These are phyloP conservation scores for Cyphomyrus plagiostoma DNA, from an alignment of 2,113 vertebrate species.

Conservation along the genomic window DNA sequence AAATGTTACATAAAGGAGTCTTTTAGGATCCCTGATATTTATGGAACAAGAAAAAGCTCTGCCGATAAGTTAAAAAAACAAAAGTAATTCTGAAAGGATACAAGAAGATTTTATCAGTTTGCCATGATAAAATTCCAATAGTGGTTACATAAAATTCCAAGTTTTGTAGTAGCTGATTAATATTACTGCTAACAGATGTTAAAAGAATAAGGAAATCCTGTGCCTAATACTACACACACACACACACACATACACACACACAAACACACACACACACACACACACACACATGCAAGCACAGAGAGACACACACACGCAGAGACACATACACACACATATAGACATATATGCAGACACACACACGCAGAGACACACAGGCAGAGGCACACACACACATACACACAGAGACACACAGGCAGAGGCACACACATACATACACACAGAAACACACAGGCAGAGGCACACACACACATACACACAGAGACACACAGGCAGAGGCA, in stretches of 20 bases:
- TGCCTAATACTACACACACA: neutral
- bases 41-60: neutral
- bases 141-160: neutral
- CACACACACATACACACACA: neutral
- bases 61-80: neutral
- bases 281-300: neutral
- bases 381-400: neutral
- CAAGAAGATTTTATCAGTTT: neutral
- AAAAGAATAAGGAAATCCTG: neutral
- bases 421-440: neutral
- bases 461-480: neutral
- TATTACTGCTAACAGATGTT: neutral
- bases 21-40: neutral
- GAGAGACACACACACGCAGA: neutral
- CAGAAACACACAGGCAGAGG: neutral
- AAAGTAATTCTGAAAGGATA: neutral
- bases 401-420: no score
- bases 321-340: neutral
- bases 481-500: no score
- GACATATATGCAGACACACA: neutral
- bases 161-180: conserved; percentile 8
- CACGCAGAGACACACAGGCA: neutral
- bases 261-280: neutral
- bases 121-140: neutral
- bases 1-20: neutral